A percentile compares a stretch with the other conserved stretches of the same genome.
Evolutionary conservation across 2,888 invertebrate species (phyloP).

Genomic region (Amiota minor): DNA sequence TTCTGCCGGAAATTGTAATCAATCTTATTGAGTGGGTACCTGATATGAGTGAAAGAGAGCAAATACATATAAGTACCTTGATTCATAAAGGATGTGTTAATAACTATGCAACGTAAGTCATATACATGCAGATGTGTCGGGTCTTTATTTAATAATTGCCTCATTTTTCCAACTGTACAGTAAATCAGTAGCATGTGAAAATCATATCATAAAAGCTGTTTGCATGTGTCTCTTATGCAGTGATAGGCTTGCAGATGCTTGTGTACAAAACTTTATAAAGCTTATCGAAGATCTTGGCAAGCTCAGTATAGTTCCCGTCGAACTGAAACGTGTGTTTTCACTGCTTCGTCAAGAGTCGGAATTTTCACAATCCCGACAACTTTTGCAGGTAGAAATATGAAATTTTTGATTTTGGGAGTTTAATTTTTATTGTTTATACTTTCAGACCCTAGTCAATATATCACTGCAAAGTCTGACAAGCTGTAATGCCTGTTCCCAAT

Average conservation of each 20-base stretch:
- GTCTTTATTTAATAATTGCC: background rate
- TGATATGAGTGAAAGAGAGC: conserved; percentile 72
- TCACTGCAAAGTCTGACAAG: conserved; percentile 69
- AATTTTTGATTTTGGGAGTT: background rate
- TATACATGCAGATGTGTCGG: background rate
- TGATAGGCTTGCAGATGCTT: conserved; percentile 71
- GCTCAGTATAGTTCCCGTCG: conserved; percentile 76
- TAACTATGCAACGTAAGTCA: conserved; percentile 72
- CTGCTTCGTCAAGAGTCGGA: conserved; percentile 66
- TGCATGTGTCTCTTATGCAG: conserved; percentile 73
- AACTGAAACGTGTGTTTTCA: conserved; percentile 76
- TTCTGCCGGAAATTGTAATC: conserved; percentile 74
- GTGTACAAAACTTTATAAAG: conserved; percentile 75
- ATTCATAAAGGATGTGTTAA: conserved; percentile 74
- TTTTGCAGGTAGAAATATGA: conserved; percentile 64
- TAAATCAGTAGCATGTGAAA: conserved; percentile 75
- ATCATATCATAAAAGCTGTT: conserved; percentile 74
- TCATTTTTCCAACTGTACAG: conserved; percentile 61
- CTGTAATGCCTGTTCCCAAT: conserved; percentile 74
- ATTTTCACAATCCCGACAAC: conserved; percentile 68
- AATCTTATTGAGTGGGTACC: conserved; percentile 76
- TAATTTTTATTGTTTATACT: conserved; percentile 11
- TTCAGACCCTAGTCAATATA: conserved; percentile 68
- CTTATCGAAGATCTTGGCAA: conserved; percentile 76
- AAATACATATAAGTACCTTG: conserved; percentile 71